These are phyloP conservation scores for Slavum lentiscoides DNA, from an alignment of 2,888 invertebrate species.

Conservation along the genomic window DNA sequence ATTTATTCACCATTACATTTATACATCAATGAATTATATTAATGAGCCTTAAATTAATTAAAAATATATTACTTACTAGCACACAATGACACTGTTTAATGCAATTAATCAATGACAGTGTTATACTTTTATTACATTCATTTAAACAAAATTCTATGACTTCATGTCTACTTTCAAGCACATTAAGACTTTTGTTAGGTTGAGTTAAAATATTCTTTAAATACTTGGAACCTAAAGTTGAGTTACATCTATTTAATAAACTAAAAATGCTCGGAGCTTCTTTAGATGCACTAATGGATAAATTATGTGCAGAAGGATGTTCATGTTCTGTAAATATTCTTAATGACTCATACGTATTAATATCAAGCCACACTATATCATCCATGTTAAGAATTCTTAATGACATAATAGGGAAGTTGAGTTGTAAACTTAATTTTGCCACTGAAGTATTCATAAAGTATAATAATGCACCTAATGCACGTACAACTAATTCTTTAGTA, in stretches of 20 bases:
- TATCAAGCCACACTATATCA: constrained; percentile 72
- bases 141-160: constrained; percentile 54
- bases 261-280: constrained; percentile 77
- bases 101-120: constrained; percentile 41
- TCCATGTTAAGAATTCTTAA: constrained; percentile 63
- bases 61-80: constrained; percentile 32
- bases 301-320: constrained; percentile 73
- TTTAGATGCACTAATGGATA: constrained; percentile 65
- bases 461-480: constrained; percentile 73
- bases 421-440: constrained; percentile 28
- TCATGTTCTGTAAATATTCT: constrained; percentile 75
- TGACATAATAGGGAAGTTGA: constrained; percentile 23
- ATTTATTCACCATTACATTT: too few species aligned
- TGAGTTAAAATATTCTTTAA: constrained; percentile 53
- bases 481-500: constrained; percentile 67
- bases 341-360: constrained; percentile 73
- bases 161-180: constrained; percentile 51
- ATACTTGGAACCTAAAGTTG: constrained; percentile 50
- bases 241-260: constrained; percentile 71
- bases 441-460: constrained; percentile 66
- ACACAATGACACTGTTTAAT: constrained; percentile 48
- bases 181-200: constrained; percentile 47
- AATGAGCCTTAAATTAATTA: neutral
- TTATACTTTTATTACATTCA: constrained; percentile 39
- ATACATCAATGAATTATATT: neutral